Evolutionary conservation across 2,113 vertebrate genomes (phyloP), one percentile per base, ranked within the genome.

Genomic region (Hystrix cristata): DNA sequence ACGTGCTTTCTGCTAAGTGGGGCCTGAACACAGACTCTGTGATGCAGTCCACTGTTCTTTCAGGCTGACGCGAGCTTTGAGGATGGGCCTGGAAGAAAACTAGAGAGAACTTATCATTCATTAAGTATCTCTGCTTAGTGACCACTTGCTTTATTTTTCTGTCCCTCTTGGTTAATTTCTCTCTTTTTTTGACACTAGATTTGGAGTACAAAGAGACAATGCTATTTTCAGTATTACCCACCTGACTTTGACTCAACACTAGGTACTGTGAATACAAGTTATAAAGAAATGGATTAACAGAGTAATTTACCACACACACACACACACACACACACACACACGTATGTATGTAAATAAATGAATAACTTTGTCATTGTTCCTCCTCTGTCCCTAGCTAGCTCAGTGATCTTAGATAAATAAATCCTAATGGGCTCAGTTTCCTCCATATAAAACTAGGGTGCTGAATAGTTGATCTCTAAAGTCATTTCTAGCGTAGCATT

Each of bases 401-500:
- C 19, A 59, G 15, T n/a, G 38, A 80, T 57, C 31, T 87, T 48
- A 27, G 74, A 5, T 55, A 87, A 62, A 71, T 62, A 51, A 95
- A 60, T 90, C 62, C 74, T 90, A 53, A 69, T 19, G 23, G 69
- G n/a, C 48, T 92, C 23, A 43, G 10, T 95, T 92, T 90, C n/a
- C 18, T 72, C n/a, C 78, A 81, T 72, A 5, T 11, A 29, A 90
- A 95, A 87, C 2, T 11, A 31, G 13, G 2, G 1, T 80, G 51
- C 71, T 57, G 21, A 14, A 27, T 34, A 69, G n/a, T 84, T 82
- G 27, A 23, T 89, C 18, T 83, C 80, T 84, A 48, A 93, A 65
- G 29, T 62, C 19, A 53, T 94, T 55, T 53, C 18, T 10, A 48
- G 43, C 48, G 4, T 19, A 55, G 64, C 89, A 16, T 27, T 5